Base-by-base conservation (phyloP, 2,113 vertebrate genomes). In the Dendrocopos noguchii region DNA sequence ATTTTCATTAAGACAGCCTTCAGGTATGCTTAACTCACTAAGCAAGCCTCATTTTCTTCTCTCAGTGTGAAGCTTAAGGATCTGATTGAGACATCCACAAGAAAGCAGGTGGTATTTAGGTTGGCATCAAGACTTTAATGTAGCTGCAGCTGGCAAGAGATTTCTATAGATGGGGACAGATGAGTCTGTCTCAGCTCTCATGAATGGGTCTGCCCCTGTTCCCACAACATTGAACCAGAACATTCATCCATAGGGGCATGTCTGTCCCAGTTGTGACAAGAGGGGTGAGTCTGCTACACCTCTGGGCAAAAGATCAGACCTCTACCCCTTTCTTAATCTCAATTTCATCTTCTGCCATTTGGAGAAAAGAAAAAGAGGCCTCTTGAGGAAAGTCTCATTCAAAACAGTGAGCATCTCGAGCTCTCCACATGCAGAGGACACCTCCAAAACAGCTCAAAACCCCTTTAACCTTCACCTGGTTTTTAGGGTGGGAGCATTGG, bases 391-490 rank as follows among this genome's bases (percentile, higher is more conserved):
- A 88, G 56, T 1, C 33, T 21, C 13, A 4, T 4, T 25, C 60
- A 63, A 66, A 74, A 7, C 42, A 39, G 21, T 0, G 1, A 78
- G 10, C 7, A 4, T 3, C 4, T 4, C 20, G 63, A 77, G 10
- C 8, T 79, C 31, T 33, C 18, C 4, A 2, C 1, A 0, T 4
- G 10, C 1, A 1, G 42, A 22, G 12, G 8, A 61, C 15, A 9
- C 21, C 21, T 33, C 71, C 2, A 2, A 70, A 70, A 36, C 13
- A 28, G 12, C 27, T 22, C 27, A 6, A 2, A 71, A 77, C 78
- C 8, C 22, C 5, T 28, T 84, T 65, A 86, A 24, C 66, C 77
- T 56, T 33, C 36, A 29, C 47, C 66, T 68, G 19, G 1, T 7
- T 88, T 87, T 88, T 46, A 28, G 33, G 17, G 12, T 67, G 61